Conservation (phyloP, 2,113 vertebrate genomes). For the Sakesphorus luctuosus region DNA sequence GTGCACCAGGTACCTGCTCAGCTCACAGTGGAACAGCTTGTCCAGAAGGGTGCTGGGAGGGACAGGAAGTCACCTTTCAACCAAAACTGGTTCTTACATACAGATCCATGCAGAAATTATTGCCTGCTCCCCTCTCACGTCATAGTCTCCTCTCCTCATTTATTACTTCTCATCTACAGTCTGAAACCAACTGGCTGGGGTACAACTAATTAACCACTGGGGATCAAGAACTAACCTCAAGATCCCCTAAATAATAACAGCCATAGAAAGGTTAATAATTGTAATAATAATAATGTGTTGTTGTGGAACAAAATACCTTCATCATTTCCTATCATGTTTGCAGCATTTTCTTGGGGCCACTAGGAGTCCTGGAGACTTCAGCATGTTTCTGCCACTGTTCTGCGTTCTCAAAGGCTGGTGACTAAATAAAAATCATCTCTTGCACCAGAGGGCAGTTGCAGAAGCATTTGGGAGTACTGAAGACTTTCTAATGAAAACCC, state of each 20-base stretch:
- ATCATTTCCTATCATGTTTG: background rate
- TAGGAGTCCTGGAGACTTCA: background rate
- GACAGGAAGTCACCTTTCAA: background rate
- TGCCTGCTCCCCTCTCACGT: background rate
- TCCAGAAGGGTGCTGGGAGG: background rate
- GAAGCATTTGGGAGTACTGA: background rate
- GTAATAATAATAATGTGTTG: background rate
- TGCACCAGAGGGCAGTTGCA: background rate
- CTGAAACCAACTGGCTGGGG: background rate
- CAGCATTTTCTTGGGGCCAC: background rate
- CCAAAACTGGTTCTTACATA: background rate
- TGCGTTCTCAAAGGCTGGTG: background rate
- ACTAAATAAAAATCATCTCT: background rate
- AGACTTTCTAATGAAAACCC: background rate
- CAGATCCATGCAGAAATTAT: background rate
- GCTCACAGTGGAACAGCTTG: background rate
- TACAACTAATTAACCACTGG: background rate
- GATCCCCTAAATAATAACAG: background rate
- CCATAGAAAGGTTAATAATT: background rate
- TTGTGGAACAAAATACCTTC: background rate
- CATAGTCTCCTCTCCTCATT: background rate
- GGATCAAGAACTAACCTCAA: background rate
- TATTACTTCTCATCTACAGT: background rate
- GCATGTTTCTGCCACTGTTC: background rate
- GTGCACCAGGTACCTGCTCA: too few relatives aligned